phyloP scores from a whole-genome alignment of 1,140 invertebrate genomes.

The Mizuhopecten yessoensis region DNA sequence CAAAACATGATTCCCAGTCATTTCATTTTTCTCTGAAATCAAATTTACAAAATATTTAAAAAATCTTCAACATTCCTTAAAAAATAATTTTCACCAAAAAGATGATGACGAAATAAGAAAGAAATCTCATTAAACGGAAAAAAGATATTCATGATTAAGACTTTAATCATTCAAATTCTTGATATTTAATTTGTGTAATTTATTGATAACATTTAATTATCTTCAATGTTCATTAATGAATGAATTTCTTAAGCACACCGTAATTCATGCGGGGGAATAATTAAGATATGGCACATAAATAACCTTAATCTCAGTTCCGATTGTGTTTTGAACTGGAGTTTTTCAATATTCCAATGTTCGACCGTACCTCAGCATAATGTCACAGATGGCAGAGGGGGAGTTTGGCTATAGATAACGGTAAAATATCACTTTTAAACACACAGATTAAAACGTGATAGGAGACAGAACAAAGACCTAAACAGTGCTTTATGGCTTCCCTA shows the following conservation, averaged over 20 bases:
- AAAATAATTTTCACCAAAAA: too few relatives aligned
- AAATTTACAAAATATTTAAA: neutral
- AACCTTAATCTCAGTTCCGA: neutral
- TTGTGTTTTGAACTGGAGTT: neutral
- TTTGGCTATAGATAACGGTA: conserved; percentile 15
- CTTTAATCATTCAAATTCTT: neutral
- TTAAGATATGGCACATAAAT: conserved; percentile 25
- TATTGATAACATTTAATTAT: conserved; percentile 22
- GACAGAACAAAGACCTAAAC: conserved; percentile 38
- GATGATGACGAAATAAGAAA: neutral
- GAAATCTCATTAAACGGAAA: neutral
- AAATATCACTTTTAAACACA: conserved; percentile 26
- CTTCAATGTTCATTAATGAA: neutral
- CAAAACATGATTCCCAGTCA: neutral
- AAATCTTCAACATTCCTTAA: neutral
- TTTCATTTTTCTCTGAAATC: neutral
- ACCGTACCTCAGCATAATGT: neutral
- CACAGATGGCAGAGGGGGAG: conserved; percentile 24
- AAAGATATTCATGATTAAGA: neutral
- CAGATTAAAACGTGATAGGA: neutral
- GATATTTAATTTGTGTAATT: conserved; percentile 29
- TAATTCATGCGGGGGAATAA: conserved; percentile 4
- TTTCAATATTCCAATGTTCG: conserved; percentile 13
- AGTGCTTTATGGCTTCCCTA: neutral
- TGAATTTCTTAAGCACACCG: neutral